Base-by-base conservation (phyloP, 1,140 invertebrate genomes). In the Leptopilina clavipes region DNA sequence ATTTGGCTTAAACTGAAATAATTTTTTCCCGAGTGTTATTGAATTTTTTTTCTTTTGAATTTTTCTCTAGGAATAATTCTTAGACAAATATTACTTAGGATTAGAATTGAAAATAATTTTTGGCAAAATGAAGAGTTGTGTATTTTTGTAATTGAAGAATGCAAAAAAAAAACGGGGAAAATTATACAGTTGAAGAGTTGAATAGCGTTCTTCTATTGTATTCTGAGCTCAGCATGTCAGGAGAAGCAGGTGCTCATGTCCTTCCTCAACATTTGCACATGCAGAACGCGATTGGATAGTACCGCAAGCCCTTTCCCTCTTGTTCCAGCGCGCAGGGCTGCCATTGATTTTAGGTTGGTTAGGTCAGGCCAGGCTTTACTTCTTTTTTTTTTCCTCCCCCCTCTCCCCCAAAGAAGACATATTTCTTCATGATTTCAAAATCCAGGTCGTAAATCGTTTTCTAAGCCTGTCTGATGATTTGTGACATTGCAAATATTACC, bases 231-330 rank as follows among this genome's bases (percentile, higher is more conserved):
- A 65, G 59, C 59, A 65, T 65, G 59, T 65, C 59, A 65, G 22
- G 25, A 31, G 59, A 65, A 65, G 59, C 59, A 65, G 59, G 59
- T 65, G 59, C 25, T 65, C 25, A 22, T 65, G 59, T 65, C 59
- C 59, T 65, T 65, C 59, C 59, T 65, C 59, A 65, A 65, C 59
- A 65, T 65, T 65, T 31, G 59, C 59, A 65, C 59, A 65, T 65
- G 59, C 59, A 65, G 22, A 65, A 65, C 54, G 19, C 59, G 22
- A 65, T 52, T 52, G 48, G 48, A 40, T 40, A 40, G 59, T 65
- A 65, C 56, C 56, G 56, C 25, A 65, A 65, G 11, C 56, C 25
- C 59, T 37, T 37, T 31, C 56, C 56, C 56, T 59, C 56, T 59
- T 65, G 59, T 65, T 65, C 59, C 59, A 65, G 12, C 25, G 59